phyloP scores from a whole-genome alignment of 1,140 invertebrate species.

The Ooceraea biroi region DNA sequence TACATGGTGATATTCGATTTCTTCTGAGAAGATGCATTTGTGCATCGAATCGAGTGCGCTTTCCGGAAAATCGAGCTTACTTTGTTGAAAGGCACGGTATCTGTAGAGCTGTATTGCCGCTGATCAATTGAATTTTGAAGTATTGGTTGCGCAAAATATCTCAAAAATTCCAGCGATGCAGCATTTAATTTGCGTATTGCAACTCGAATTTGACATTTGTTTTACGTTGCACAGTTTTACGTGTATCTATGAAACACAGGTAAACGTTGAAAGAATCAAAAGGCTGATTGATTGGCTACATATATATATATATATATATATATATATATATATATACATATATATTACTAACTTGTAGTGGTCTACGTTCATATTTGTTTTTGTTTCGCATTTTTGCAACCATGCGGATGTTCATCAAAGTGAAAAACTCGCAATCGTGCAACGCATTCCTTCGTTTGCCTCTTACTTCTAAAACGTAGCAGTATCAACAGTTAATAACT shows the following conservation, averaged over 20 bases:
- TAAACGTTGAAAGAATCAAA: not conserved
- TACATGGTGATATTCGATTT: conserved; percentile 27
- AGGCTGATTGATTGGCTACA: not conserved
- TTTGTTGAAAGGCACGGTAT: conserved; percentile 23
- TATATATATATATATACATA: no score
- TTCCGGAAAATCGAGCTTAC: conserved; percentile 33
- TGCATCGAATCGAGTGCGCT: conserved; percentile 4
- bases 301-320: not conserved
- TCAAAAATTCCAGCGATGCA: conserved; percentile 1
- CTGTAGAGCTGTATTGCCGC: not conserved
- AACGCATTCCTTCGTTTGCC: no score
- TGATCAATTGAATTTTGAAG: conserved; percentile 38
- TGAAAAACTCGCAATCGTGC: no score
- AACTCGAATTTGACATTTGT: not conserved
- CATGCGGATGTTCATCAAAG: not conserved
- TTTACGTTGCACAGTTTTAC: not conserved
- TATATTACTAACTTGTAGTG: no score
- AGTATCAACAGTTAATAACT: no score
- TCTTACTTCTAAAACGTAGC: no score
- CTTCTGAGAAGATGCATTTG: conserved; percentile 23
- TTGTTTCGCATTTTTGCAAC: no score
- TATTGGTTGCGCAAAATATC: not conserved
- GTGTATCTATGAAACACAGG: conserved; percentile 1
- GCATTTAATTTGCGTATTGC: not conserved
- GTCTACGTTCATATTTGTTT: no score